phyloP scores from a whole-genome alignment of 2,888 invertebrate species.

The Drosophila lacicola region DNA sequence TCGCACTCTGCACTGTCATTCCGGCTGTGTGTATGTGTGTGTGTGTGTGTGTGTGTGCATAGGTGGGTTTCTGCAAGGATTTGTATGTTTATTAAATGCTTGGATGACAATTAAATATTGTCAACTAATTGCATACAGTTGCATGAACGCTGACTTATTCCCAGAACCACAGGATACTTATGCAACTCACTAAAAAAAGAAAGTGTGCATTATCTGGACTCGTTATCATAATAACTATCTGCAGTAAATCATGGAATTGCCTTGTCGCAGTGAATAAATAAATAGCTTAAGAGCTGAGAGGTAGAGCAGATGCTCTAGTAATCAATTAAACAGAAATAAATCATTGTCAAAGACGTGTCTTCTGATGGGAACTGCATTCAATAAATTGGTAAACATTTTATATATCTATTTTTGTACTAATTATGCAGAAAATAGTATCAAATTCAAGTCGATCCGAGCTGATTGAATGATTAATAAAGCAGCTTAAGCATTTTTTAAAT shows the following conservation, averaged over 20 bases:
- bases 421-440: too few relatives aligned
- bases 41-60: neutral
- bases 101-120: slow-evolving; percentile 42
- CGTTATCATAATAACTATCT: neutral
- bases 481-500: too few relatives aligned
- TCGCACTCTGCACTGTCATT: slow-evolving; percentile 11
- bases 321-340: neutral
- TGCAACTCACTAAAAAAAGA: neutral
- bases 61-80: slow-evolving; percentile 13
- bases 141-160: slow-evolving; percentile 12
- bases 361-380: neutral
- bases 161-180: slow-evolving; percentile 1
- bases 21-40: slow-evolving; percentile 1
- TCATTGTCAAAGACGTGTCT: neutral
- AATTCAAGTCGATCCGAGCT: too few relatives aligned
- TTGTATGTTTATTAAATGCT: slow-evolving; percentile 44
- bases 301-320: neutral
- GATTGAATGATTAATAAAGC: too few relatives aligned
- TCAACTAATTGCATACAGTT: slow-evolving; percentile 40
- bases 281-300: neutral
- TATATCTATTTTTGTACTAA: too few relatives aligned
- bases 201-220: neutral
- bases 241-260: neutral
- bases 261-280: neutral
- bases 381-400: too few relatives aligned